These are phyloP conservation scores for Oxytorus armatus DNA, from an alignment of 2,888 invertebrate species.

Conservation along the genomic window DNA sequence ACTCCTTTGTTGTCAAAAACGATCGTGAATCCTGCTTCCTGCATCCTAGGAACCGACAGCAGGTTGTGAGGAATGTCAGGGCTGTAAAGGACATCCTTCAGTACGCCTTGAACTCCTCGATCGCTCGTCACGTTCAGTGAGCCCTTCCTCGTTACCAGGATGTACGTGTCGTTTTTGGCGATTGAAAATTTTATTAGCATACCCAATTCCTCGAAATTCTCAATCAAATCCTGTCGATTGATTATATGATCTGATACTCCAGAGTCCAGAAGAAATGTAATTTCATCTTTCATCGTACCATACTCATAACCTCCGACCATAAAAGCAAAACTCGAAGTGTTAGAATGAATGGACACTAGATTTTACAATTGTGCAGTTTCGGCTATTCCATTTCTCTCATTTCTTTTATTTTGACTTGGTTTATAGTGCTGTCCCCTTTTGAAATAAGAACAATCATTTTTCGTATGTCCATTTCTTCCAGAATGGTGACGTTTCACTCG, in stretches of 20 bases:
- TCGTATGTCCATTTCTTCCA: neutral
- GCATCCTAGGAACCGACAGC: too few relatives aligned
- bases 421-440: neutral
- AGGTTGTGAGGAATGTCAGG: too few relatives aligned
- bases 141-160: too few relatives aligned
- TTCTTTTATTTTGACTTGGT: too few relatives aligned
- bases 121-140: too few relatives aligned
- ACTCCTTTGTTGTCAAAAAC: too few relatives aligned
- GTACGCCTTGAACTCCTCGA: too few relatives aligned
- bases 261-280: constrained; percentile 67
- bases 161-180: too few relatives aligned
- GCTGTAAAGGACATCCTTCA: too few relatives aligned
- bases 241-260: constrained; percentile 70
- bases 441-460: neutral
- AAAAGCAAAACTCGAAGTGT: constrained; percentile 49
- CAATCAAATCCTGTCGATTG: constrained; percentile 59
- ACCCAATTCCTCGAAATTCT: constrained; percentile 28
- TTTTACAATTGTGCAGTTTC: constrained; percentile 1
- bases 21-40: too few relatives aligned
- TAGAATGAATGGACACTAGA: neutral
- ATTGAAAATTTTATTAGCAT: constrained; percentile 56
- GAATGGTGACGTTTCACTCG: constrained; percentile 1
- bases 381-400: neutral
- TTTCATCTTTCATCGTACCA: constrained; percentile 13
- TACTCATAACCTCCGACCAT: constrained; percentile 40